Conservation (phyloP, 1,140 invertebrate genomes). For the Holcopasites calliopsidis region DNA sequence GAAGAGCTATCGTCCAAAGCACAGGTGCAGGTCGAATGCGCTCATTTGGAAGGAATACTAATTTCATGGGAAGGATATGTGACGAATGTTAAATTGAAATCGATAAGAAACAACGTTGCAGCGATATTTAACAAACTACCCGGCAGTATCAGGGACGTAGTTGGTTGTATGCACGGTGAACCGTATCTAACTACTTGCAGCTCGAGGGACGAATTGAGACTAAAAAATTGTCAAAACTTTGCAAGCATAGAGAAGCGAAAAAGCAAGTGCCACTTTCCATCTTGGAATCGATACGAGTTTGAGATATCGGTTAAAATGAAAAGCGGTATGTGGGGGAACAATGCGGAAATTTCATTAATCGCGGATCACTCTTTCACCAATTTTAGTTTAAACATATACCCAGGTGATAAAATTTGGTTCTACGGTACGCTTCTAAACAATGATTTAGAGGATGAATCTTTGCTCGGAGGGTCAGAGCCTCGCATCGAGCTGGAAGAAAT, state of each 20-base stretch:
- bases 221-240: constrained; percentile 80
- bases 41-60: constrained; percentile 83
- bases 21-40: constrained; percentile 85
- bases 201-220: constrained; percentile 73
- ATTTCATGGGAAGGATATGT: constrained; percentile 88
- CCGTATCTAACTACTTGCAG: constrained; percentile 80
- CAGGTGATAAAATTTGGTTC: constrained; percentile 87
- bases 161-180: constrained; percentile 86
- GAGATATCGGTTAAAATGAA: constrained; percentile 86
- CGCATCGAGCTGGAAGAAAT: constrained; percentile 83
- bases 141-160: constrained; percentile 78
- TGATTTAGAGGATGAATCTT: constrained; percentile 72
- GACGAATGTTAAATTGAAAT: constrained; percentile 83
- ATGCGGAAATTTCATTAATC: constrained; percentile 82
- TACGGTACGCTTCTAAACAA: constrained; percentile 81
- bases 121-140: constrained; percentile 83
- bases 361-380: constrained; percentile 85
- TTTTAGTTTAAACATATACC: constrained; percentile 84
- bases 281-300: constrained; percentile 86
- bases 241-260: constrained; percentile 79
- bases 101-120: constrained; percentile 83
- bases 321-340: constrained; percentile 83
- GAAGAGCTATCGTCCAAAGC: constrained; percentile 83
- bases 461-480: constrained; percentile 81
- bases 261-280: constrained; percentile 84